These are phyloP conservation scores for Eilema depressum DNA, from an alignment of 2,888 invertebrate genomes.

Conservation along the genomic window DNA sequence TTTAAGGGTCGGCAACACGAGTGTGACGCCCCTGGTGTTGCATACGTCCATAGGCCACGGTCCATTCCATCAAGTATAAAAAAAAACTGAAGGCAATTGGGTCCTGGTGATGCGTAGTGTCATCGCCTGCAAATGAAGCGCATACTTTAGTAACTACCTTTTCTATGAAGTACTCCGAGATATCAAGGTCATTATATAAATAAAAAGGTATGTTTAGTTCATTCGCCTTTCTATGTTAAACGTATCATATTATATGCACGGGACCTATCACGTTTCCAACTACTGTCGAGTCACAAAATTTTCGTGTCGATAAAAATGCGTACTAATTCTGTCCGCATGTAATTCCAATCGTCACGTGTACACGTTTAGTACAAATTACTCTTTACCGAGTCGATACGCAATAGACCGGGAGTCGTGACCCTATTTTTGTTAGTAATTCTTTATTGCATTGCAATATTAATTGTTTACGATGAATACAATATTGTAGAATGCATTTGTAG, in stretches of 20 bases:
- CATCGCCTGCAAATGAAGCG: too few relatives aligned
- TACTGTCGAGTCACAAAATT: not conserved
- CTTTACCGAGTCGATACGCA: slow-evolving; percentile 8
- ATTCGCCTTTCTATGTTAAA: not conserved
- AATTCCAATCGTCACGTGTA: slow-evolving; percentile 23
- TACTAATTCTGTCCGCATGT: not conserved
- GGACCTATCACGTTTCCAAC: slow-evolving; percentile 12
- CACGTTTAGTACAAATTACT: slow-evolving; percentile 20
- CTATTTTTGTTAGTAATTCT: not conserved
- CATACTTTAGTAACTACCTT: too few relatives aligned
- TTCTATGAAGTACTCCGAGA: too few relatives aligned
- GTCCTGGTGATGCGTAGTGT: too few relatives aligned
- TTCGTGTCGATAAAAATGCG: not conserved
- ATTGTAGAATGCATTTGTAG: not conserved
- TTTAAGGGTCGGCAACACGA: too few relatives aligned
- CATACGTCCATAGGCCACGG: too few relatives aligned
- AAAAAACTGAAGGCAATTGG: too few relatives aligned
- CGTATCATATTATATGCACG: slow-evolving; percentile 2
- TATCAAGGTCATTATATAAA: not conserved
- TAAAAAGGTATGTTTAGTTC: not conserved
- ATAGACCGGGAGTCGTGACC: slow-evolving; percentile 25
- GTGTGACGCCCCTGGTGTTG: too few relatives aligned
- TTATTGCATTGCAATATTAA: not conserved
- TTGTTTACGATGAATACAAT: not conserved
- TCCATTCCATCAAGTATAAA: too few relatives aligned